Evolutionary conservation across 2,797 vertebrate species (phyloP), one percentile per base, ranked within the genome.

Genomic region (Megaceryle alcyon): DNA sequence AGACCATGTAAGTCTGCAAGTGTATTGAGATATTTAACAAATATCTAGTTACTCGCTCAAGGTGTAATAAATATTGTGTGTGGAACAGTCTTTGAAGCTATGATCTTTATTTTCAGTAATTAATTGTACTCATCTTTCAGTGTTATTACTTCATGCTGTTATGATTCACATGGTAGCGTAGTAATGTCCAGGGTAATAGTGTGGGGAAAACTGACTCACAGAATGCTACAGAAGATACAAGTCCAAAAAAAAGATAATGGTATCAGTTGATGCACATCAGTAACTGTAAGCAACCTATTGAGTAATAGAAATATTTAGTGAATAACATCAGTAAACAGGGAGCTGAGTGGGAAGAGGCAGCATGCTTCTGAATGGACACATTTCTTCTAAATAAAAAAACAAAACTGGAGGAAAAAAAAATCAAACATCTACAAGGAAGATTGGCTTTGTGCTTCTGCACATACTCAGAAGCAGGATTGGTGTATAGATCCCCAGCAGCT

Each of bases 101-200:
- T 57, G 68, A 56, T 92, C 92, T 77, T 82, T 93, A 23, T 90
- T 85, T 92, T 85, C 54, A 54, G 75, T 77, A 77, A 92, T 87
- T 82, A 85, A 9, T 33, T 91, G 15, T 68, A 5, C 28, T 92
- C 41, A 23, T 73, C 51, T 83, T 60, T 31, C 53, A 73, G 22
- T 60, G 33, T 28, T 96, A 35, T 46, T 71, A 1, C 70, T 82
- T 66, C 4, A 7, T 54, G 49, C 33, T 80, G 0, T n/a, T 46
- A 19, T 68, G 78, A 69, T 68, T 90, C 79, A 87, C 48, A 48
- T 91, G 60, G 10, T 48, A 57, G 9, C 4, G 1, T 73, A 61
- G 37, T 68, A 46, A 35, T 88, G 84, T 25, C 35, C 68, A 68
- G 41, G 49, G 28, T 71, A 51, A 48, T 79, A 53, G 73, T 77